Base-by-base conservation (phyloP, 2,888 invertebrate species). In the Halictus ligatus region DNA sequence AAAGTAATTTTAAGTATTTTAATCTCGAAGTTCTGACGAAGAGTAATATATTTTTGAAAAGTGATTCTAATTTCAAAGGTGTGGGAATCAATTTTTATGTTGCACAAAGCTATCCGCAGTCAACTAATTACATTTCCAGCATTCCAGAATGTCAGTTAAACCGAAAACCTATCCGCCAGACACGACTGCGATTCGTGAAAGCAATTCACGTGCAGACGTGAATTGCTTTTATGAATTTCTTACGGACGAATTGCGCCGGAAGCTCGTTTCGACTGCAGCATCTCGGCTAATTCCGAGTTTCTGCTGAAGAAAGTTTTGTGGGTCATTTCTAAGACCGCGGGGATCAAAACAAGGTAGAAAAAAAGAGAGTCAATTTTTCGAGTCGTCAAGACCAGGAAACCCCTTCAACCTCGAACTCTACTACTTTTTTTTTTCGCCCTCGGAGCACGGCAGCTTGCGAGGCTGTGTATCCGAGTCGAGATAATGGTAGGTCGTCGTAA, bases 401-500 rank as follows among this genome's bases (percentile, higher is more conserved):
- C 29, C 18, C 64, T 64, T 64, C 72, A 46, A 8, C 72, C 29
- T 48, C 72, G 29, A 25, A 40, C 75, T 76, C 10, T 50, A 40
- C 54, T 64, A 35, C 64, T 54, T 74, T 74, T 54, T 54, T 74
- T 74, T 75, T 67, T 43, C 64, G 48, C 40, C 40, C 50, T 25
- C 18, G 21, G 48, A 21, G 18, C n/a, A 10, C 25, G 21, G n/a
- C 5, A 15, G 58, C 40, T 50, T n/a, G 43, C 29, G 40, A 18
- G 4, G 15, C 64, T n/a, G 18, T 25, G 78, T 46, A 83, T 86
- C 83, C 67, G 75, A 80, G 74, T 54, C 81, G 75, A 80, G 74
- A 73, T 83, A 87, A 83, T 77, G 78, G 69, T 40, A 71, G 67
- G 15, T 64, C 58, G 78, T 80, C 69, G 80, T 81, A 86, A 88